Evolutionary conservation across 2,113 vertebrate genomes (phyloP).

Genomic region (Cephalopholis sonnerati): DNA sequence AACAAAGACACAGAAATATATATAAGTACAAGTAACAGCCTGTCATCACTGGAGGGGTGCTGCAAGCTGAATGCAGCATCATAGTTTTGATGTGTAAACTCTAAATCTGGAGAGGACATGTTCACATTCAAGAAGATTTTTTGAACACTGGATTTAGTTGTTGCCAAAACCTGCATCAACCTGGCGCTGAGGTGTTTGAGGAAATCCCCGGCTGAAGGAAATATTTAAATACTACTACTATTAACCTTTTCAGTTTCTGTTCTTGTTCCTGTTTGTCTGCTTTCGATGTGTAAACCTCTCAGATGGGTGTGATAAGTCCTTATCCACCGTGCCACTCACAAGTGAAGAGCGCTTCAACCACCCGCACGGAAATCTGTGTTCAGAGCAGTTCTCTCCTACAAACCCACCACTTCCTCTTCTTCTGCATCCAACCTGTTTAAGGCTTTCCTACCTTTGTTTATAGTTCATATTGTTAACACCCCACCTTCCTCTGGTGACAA

Average conservation of each 20-base stretch:
- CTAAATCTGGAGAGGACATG: too few relatives aligned
- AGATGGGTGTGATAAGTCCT: too few relatives aligned
- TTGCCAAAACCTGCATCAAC: too few relatives aligned
- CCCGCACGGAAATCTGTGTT: too few relatives aligned
- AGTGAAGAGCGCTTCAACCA: neutral
- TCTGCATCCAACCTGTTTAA: too few relatives aligned
- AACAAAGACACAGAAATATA: slow-evolving; percentile 24
- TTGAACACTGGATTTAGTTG: too few relatives aligned
- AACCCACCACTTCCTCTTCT: neutral
- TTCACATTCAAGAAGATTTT: too few relatives aligned
- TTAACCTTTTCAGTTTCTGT: slow-evolving; percentile 7
- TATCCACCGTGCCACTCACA: too few relatives aligned
- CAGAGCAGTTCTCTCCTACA: neutral
- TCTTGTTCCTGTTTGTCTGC: slow-evolving; percentile 31
- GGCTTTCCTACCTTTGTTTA: too few relatives aligned
- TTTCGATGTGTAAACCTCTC: neutral
- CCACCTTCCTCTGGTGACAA: neutral
- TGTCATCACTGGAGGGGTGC: too few relatives aligned
- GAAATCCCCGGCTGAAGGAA: slow-evolving; percentile 1
- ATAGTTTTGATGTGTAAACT: neutral
- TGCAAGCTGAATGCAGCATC: neutral
- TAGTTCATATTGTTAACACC: too few relatives aligned
- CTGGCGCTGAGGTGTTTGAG: neutral
- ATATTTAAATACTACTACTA: neutral
- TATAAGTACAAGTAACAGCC: neutral